These are phyloP conservation scores for Scytalopus superciliaris DNA, from an alignment of 2,113 vertebrate species.

Conservation along the genomic window DNA sequence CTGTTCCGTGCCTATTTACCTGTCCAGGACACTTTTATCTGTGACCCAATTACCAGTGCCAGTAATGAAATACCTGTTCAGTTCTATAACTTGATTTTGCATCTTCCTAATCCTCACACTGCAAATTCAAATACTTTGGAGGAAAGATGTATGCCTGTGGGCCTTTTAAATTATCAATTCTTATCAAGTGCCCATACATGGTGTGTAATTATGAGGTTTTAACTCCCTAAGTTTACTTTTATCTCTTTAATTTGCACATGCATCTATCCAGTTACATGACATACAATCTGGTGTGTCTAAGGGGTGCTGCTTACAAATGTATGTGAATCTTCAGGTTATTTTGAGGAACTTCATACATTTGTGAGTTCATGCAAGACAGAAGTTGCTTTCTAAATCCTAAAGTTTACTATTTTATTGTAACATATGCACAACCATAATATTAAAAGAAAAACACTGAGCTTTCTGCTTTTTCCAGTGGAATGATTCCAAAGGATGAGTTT, in stretches of 20 bases:
- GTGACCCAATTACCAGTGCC: not conserved
- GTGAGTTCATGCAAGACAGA: not conserved
- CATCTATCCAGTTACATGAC: accelerated
- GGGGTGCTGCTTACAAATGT: not conserved
- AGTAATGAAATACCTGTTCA: not conserved
- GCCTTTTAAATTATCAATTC: not conserved
- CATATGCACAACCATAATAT: not conserved
- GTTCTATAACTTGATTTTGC: not conserved
- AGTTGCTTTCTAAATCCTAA: not conserved
- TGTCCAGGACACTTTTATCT: not conserved
- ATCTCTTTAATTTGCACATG: not conserved
- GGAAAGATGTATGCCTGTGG: not conserved
- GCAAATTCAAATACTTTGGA: not conserved
- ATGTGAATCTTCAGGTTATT: not conserved
- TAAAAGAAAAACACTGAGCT: not conserved
- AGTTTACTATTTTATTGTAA: not conserved
- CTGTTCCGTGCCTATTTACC: not conserved
- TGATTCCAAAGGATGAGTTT: not conserved
- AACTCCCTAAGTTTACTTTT: not conserved
- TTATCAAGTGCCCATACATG: not conserved
- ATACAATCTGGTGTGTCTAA: not conserved
- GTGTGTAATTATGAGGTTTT: not conserved
- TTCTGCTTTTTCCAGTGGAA: not conserved
- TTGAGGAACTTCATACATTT: not conserved
- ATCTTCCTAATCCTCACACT: not conserved